Evolutionary conservation across 1,140 invertebrate genomes (phyloP).

Genomic region (Leptestheria dahalacensis): DNA sequence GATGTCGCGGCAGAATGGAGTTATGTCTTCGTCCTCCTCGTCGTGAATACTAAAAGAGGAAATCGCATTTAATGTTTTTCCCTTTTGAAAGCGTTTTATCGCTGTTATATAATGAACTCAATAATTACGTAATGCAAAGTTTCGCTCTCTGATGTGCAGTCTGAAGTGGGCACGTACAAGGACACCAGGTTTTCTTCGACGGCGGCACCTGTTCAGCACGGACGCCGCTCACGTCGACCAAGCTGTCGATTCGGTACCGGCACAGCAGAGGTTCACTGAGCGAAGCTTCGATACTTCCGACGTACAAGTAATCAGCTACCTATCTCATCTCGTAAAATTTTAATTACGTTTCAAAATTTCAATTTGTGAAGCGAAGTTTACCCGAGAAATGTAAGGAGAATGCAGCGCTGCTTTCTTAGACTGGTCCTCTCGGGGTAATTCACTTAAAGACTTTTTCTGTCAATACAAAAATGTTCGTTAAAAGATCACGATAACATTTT

Average conservation of each 20-base stretch:
- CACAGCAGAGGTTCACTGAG: conserved; percentile 20
- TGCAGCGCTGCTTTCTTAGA: too few species aligned
- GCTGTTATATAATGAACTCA: too few species aligned
- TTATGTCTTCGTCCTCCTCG: conserved; percentile 9
- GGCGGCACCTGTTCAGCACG: conserved; percentile 17
- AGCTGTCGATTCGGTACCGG: conserved; percentile 16
- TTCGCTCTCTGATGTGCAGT: conserved; percentile 17
- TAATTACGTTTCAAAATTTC: too few species aligned
- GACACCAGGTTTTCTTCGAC: conserved; percentile 18
- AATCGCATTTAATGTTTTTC: too few species aligned
- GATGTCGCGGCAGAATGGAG: conserved; percentile 9
- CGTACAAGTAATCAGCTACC: conserved; percentile 18
- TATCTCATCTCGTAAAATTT: conserved; percentile 1
- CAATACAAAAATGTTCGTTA: too few species aligned
- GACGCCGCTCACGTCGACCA: conserved; percentile 18
- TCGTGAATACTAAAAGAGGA: conserved; percentile 3
- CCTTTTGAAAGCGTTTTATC: too few species aligned
- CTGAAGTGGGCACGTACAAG: conserved; percentile 17
- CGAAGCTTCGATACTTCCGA: conserved; percentile 20
- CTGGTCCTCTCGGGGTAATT: too few species aligned
- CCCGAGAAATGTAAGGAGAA: too few species aligned
- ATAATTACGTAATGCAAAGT: conserved; percentile 11
- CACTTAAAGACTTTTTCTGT: too few species aligned
- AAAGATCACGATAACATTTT: too few species aligned
- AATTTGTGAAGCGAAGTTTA: too few species aligned